Evolutionary conservation across 2,797 vertebrate genomes (phyloP), one percentile per base, ranked within the genome.

Genomic region (Anableps anableps): DNA sequence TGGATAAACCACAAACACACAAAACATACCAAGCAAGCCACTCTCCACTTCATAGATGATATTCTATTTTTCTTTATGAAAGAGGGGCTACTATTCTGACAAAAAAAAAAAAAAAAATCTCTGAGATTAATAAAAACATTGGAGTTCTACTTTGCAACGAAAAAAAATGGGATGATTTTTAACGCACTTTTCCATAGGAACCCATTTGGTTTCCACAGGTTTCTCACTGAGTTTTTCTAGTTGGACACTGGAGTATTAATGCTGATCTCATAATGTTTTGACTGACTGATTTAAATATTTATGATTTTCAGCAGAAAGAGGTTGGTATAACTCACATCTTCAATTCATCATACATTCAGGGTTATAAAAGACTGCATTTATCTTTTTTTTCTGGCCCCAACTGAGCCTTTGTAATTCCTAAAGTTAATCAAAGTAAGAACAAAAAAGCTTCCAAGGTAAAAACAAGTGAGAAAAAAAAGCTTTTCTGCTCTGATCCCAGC

Each of bases 371-470:
- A 11, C 31, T 38, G 23, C 26, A n/a, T 38, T 53, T 74, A 74
- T 74, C 17, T 51, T 38, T 3, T 26, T 3, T n/a, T 26, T 6
- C 23, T 5, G 9, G 10, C 21, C 2, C 14, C 26, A 45, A 29
- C 68, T 45, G 41, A 71, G 68, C 26, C 17, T 71, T 45, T 45
- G 29, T 71, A n/a, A 71, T n/a, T 71, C 41, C 41, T 43, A n/a
- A 71, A 71, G 68, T 71, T 71, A 71, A 71, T 71, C 41, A 71
- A 71, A 71, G 68, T 45, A 17, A 43, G 38, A 71, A 45, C 68
- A 71, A 43, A 71, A 71, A 71, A 45, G 68, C 68, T 71, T 71
- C 68, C 41, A 71, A 45, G 41, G 68, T 71, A 71, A 71, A 71
- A 45, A 43, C 38, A 45, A 70, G 66, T 70, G 66, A 70, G 66